Conservation (phyloP, 2,797 vertebrate species). For the Pseudochirops corinnae region DNA sequence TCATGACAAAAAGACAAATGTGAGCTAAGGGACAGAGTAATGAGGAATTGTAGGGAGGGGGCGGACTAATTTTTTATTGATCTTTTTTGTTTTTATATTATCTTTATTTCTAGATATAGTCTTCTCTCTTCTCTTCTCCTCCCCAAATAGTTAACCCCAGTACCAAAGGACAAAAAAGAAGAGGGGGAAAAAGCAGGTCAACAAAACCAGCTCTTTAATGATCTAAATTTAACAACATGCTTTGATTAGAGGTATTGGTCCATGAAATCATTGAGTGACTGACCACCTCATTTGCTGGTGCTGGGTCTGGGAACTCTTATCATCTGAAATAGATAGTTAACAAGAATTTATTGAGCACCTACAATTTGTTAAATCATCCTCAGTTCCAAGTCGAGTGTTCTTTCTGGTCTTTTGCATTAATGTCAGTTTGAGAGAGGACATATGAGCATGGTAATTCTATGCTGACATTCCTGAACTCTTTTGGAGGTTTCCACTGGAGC, state of each 20-base stretch:
- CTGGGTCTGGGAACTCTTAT: not conserved
- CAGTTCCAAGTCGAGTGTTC: not conserved
- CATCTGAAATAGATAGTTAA: not conserved
- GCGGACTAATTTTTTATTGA: not conserved
- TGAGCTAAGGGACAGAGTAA: not conserved
- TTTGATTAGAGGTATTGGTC: not conserved
- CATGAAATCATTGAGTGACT: not conserved
- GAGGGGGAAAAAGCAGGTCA: not conserved
- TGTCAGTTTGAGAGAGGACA: not conserved
- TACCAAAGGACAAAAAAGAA: not conserved
- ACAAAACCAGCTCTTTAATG: not conserved
- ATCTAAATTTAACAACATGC: not conserved
- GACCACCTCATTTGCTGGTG: not conserved
- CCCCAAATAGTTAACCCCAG: not conserved
- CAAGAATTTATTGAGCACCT: not conserved
- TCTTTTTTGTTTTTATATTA: not conserved
- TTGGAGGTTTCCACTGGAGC: not conserved
- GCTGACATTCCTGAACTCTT: not conserved
- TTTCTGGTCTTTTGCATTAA: not conserved
- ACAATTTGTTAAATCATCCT: not conserved
- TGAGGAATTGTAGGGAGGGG: not conserved
- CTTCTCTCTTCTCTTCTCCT: not conserved
- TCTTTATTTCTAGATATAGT: not conserved
- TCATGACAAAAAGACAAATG: not conserved
- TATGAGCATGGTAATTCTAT: not conserved